Conservation (phyloP, 2,113 vertebrate genomes). For the Neoarius graeffei region DNA sequence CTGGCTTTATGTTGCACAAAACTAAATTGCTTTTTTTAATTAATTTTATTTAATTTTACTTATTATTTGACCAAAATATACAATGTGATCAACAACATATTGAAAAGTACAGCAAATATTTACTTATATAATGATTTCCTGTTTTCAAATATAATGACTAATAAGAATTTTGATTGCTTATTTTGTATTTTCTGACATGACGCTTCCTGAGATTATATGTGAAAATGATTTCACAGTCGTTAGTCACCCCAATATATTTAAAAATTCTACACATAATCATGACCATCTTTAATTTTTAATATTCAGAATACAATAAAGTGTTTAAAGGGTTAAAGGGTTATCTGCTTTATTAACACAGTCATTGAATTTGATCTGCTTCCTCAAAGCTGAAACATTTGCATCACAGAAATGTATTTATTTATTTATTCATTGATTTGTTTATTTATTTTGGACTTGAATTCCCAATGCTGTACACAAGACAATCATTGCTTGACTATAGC, state of each 20-base stretch:
- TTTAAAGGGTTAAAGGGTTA: slow-evolving; percentile 42
- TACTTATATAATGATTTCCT: slow-evolving; percentile 37
- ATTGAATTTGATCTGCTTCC: background rate
- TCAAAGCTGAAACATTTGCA: background rate
- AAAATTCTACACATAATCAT: slow-evolving; percentile 21
- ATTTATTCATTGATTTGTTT: too few species aligned
- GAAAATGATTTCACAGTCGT: slow-evolving; percentile 27
- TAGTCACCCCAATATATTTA: background rate
- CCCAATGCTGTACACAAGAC: background rate
- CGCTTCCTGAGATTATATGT: slow-evolving; percentile 29
- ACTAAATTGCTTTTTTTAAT: slow-evolving; percentile 57
- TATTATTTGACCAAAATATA: slow-evolving; percentile 58
- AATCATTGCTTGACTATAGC: background rate
- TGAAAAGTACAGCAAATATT: background rate
- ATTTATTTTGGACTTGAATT: background rate
- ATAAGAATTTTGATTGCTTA: slow-evolving; percentile 31
- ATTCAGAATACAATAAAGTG: slow-evolving; percentile 52
- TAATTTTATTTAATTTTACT: slow-evolving; percentile 77
- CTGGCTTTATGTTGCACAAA: slow-evolving; percentile 72
- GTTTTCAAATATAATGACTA: slow-evolving; percentile 53
- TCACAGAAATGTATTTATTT: background rate
- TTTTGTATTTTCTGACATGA: slow-evolving; percentile 39
- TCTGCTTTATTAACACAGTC: slow-evolving; percentile 16
- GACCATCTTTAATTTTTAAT: slow-evolving; percentile 29
- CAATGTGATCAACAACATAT: slow-evolving; percentile 72